phyloP scores from a whole-genome alignment of 2,113 vertebrate genomes.

The Limanda limanda region DNA sequence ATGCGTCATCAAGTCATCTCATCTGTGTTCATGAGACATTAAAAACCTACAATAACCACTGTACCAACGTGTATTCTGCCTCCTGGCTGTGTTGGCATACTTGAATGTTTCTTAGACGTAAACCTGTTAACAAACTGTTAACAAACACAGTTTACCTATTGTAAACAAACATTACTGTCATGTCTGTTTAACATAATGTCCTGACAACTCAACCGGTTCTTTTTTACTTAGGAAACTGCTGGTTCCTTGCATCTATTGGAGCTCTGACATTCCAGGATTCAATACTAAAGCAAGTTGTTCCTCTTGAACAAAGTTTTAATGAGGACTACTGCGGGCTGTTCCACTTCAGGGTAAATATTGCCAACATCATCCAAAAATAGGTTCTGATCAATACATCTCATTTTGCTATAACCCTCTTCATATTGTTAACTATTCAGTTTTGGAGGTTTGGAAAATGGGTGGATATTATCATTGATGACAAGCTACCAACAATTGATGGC shows the following conservation, averaged over 20 bases:
- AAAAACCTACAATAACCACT: neutral
- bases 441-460: conserved; percentile 84
- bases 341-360: conserved; percentile 78
- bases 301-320: conserved; percentile 66
- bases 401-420: neutral
- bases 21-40: neutral
- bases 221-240: conserved; percentile 77
- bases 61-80: neutral
- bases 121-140: no score
- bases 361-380: neutral
- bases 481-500: conserved; percentile 77
- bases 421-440: conserved; percentile 67
- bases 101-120: neutral
- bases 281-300: conserved; percentile 65
- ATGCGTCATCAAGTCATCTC: neutral
- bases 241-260: conserved; percentile 82
- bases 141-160: no score
- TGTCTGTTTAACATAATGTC: neutral
- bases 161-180: neutral
- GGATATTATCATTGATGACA: conserved; percentile 83
- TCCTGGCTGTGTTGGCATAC: neutral
- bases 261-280: conserved; percentile 73
- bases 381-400: neutral
- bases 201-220: neutral
- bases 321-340: conserved; percentile 80